These are phyloP conservation scores for Tenthredo livida DNA, from an alignment of 2,888 invertebrate genomes.

Conservation along the genomic window DNA sequence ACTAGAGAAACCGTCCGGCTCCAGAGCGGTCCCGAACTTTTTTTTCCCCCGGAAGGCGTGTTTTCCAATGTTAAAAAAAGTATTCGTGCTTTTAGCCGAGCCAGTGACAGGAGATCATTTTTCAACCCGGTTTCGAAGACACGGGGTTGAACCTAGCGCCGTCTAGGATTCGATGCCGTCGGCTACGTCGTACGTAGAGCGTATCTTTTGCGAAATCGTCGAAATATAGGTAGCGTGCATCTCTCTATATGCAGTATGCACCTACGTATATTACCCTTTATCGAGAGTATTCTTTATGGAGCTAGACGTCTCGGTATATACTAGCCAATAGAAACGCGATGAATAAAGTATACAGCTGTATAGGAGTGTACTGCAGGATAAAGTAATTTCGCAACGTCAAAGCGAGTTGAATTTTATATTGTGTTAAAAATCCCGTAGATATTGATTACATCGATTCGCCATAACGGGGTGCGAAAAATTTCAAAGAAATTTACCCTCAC, in stretches of 20 bases:
- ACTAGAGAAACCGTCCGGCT: constrained; percentile 27
- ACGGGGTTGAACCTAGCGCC: constrained; percentile 49
- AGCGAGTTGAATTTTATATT: neutral
- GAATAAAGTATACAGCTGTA: constrained; percentile 11
- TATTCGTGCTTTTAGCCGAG: constrained; percentile 71
- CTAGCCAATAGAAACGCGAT: neutral
- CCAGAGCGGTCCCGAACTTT: constrained; percentile 22
- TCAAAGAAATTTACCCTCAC: neutral
- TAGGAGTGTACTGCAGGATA: neutral
- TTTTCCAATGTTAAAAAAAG: constrained; percentile 69
- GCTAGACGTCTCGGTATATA: constrained; percentile 7
- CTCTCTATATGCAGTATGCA: neutral
- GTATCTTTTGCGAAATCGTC: constrained; percentile 29
- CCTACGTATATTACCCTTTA: constrained; percentile 17
- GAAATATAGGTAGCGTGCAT: neutral
- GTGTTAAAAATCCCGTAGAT: neutral
- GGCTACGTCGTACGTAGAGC: neutral
- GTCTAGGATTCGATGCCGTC: constrained; percentile 37
- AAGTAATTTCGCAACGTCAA: constrained; percentile 32
- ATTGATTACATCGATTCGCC: neutral
- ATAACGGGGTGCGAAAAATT: neutral
- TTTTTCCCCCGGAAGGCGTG: constrained; percentile 61
- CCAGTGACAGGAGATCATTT: constrained; percentile 73
- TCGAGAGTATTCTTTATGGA: constrained; percentile 36
- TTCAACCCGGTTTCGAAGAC: constrained; percentile 70